A percentile compares a stretch with the other conserved stretches of the same genome.
Conservation (phyloP, 2,113 vertebrate genomes). For the Orycteropus afer region DNA sequence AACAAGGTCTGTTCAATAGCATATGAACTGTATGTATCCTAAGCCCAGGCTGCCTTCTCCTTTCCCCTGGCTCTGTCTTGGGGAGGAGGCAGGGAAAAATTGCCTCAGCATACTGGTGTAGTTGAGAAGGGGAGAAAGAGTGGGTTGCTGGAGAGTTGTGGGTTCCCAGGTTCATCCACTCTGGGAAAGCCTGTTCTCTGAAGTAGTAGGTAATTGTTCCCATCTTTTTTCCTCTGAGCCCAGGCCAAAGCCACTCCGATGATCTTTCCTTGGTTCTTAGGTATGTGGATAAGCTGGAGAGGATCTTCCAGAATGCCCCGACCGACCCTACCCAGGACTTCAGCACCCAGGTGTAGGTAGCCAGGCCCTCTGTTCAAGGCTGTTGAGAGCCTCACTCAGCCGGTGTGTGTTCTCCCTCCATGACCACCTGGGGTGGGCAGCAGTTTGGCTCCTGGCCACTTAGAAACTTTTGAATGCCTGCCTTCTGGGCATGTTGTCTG, state of each 20-base stretch:
- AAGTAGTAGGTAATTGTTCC: background rate
- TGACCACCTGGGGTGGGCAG: background rate
- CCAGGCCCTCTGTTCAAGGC: slow-evolving; percentile 21
- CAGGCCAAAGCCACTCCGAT: background rate
- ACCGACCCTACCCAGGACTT: slow-evolving; percentile 98
- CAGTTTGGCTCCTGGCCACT: background rate
- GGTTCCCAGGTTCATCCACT: background rate
- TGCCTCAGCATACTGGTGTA: background rate
- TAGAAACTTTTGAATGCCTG: background rate
- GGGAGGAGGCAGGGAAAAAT: background rate
- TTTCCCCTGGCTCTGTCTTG: background rate
- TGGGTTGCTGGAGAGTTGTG: background rate
- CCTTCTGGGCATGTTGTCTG: background rate
- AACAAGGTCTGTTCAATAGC: background rate
- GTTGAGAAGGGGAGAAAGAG: background rate
- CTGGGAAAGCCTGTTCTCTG: background rate
- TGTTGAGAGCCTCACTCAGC: background rate
- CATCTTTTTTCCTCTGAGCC: background rate
- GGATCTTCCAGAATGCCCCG: slow-evolving; percentile 95
- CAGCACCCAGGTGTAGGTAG: slow-evolving; percentile 98
- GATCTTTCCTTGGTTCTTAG: slow-evolving; percentile 81
- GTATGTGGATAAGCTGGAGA: slow-evolving; percentile 96
- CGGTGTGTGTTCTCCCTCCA: background rate
- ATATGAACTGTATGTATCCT: background rate
- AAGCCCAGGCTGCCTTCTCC: background rate